Percentiles rank a stretch among this genome's conserved stretches.
Conservation (phyloP, 2,888 invertebrate species). For the Unio pictorum region DNA sequence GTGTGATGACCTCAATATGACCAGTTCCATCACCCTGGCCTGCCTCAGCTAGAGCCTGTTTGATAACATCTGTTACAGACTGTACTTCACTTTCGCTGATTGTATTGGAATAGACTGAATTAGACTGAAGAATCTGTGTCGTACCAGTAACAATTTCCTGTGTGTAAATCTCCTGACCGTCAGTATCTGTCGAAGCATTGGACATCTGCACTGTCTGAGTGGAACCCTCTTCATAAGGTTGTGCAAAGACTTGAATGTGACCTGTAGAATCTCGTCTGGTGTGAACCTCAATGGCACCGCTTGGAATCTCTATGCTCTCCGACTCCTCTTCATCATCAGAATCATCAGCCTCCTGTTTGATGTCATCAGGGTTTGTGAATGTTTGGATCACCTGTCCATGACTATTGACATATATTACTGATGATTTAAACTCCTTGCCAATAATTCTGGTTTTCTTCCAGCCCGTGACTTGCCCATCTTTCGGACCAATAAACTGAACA, state of each 20-base stretch:
- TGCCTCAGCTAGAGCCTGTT: conserved; percentile 15
- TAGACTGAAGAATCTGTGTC: background rate
- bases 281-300: conserved; percentile 16
- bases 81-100: too few species aligned
- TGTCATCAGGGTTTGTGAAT: background rate
- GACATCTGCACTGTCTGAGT: too few species aligned
- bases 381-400: background rate
- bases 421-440: conserved; percentile 6
- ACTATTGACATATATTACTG: background rate
- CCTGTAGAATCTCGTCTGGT: conserved; percentile 16
- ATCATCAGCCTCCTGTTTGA: background rate
- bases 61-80: conserved; percentile 9
- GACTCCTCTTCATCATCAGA: background rate
- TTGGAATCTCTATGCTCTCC: background rate
- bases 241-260: conserved; percentile 16
- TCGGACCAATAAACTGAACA: conserved; percentile 23
- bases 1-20: too few species aligned
- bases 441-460: conserved; percentile 19
- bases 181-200: too few species aligned
- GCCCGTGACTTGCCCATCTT: conserved; percentile 22
- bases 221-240: background rate
- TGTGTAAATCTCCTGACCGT: background rate
- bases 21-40: conserved; percentile 4
- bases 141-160: conserved; percentile 1
- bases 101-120: background rate